These are phyloP conservation scores for Colius striatus DNA, from an alignment of 2,113 vertebrate genomes.

Conservation along the genomic window DNA sequence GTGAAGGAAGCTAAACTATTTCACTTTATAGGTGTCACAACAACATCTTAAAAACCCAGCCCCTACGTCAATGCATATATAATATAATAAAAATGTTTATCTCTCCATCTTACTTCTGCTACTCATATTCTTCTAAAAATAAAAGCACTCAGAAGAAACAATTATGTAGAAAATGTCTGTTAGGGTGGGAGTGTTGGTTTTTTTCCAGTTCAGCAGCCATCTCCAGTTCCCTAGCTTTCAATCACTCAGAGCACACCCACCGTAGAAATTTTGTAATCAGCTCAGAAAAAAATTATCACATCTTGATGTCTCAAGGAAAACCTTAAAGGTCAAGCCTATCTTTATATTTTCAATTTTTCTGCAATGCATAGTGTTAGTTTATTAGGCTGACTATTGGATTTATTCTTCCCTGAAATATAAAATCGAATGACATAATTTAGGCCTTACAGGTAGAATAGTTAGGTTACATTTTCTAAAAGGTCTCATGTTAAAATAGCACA, in stretches of 20 bases:
- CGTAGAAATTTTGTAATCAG: neutral
- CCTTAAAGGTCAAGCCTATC: neutral
- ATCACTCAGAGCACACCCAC: neutral
- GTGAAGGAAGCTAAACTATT: neutral
- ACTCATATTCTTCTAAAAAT: neutral
- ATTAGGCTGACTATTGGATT: neutral
- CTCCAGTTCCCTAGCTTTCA: neutral
- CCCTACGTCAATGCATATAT: neutral
- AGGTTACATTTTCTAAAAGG: conserved; percentile 4
- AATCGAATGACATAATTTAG: neutral
- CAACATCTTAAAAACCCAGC: neutral
- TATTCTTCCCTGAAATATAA: neutral
- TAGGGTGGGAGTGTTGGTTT: rapidly evolving
- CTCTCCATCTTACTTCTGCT: neutral
- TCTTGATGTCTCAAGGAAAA: neutral
- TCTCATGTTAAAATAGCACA: conserved; percentile 46
- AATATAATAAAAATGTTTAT: neutral
- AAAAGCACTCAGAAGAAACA: neutral
- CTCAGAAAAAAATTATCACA: neutral
- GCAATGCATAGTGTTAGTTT: neutral
- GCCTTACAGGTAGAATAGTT: neutral
- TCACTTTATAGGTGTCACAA: neutral
- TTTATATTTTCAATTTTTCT: conserved; percentile 1
- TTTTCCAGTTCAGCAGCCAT: neutral
- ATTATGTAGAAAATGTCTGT: neutral